Evolutionary conservation across 1,140 invertebrate species (phyloP).

Genomic region (Drosophila bifasciata): DNA sequence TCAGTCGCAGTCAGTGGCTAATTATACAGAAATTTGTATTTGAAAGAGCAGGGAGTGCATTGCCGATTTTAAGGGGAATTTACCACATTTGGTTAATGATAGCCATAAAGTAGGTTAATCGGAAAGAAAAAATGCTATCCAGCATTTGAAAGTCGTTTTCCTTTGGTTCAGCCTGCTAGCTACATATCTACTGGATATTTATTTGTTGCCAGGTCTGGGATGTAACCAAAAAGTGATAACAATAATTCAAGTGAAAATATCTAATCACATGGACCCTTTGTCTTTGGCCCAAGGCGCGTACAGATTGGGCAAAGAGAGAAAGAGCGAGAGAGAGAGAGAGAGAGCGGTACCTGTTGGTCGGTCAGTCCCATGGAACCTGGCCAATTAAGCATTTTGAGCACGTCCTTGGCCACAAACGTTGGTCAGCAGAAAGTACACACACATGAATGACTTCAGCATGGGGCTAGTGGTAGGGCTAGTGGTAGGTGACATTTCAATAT

Average conservation of each 20-base stretch:
- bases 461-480: conserved; percentile 3
- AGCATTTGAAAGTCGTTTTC: neutral
- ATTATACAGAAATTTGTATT: conserved; percentile 49
- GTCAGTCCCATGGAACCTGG: conserved; percentile 35
- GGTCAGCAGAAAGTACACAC: conserved; percentile 46
- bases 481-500: conserved; percentile 36
- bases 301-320: neutral
- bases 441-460: conserved; percentile 20
- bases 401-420: conserved; percentile 42
- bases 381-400: conserved; percentile 71
- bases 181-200: conserved; percentile 7
- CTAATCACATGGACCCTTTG: conserved; percentile 11
- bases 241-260: conserved; percentile 44
- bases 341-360: conserved; percentile 25
- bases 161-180: neutral
- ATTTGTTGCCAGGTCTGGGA: conserved; percentile 1
- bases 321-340: neutral
- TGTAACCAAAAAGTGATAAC: conserved; percentile 21
- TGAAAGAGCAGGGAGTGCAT: conserved; percentile 22
- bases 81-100: conserved; percentile 12
- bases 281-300: conserved; percentile 14
- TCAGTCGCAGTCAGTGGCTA: conserved; percentile 17
- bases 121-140: neutral
- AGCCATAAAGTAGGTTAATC: conserved; percentile 24
- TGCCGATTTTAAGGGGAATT: conserved; percentile 29